These are phyloP conservation scores for Hipparchia semele DNA, from an alignment of 2,888 invertebrate species.

Conservation along the genomic window DNA sequence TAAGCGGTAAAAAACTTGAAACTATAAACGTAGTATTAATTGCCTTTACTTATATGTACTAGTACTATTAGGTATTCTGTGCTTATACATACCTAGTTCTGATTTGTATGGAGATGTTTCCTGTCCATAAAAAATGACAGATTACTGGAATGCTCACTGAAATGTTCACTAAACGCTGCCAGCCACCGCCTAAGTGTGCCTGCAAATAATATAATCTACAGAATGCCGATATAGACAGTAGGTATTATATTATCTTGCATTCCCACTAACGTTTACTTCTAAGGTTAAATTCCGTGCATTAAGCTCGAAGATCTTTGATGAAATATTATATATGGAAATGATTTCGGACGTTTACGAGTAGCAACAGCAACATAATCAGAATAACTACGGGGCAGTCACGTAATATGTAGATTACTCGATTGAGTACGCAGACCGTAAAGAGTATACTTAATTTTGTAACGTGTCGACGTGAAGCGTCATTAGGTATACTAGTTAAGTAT, in stretches of 20 bases:
- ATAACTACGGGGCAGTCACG: neutral
- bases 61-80: too few relatives aligned
- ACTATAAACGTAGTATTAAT: too few relatives aligned
- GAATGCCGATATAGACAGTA: neutral
- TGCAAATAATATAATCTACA: neutral
- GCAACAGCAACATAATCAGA: neutral
- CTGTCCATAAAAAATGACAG: too few relatives aligned
- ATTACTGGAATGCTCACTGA: too few relatives aligned
- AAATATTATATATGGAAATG: slow-evolving; percentile 5
- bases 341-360: slow-evolving; percentile 2
- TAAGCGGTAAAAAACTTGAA: too few relatives aligned
- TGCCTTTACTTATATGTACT: too few relatives aligned
- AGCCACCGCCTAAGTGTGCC: too few relatives aligned
- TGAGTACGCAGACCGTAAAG: slow-evolving; percentile 1
- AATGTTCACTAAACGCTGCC: too few relatives aligned
- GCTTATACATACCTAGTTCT: too few relatives aligned
- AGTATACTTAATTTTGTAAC: slow-evolving; percentile 13
- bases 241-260: neutral
- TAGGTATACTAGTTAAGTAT: too few relatives aligned
- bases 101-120: too few relatives aligned
- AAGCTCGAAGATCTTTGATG: neutral
- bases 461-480: neutral
- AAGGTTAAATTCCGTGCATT: slow-evolving; percentile 12
- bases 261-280: neutral
- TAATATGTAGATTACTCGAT: slow-evolving; percentile 4